Evolutionary conservation across 2,113 vertebrate species (phyloP).

Genomic region (Rutilus rutilus): DNA sequence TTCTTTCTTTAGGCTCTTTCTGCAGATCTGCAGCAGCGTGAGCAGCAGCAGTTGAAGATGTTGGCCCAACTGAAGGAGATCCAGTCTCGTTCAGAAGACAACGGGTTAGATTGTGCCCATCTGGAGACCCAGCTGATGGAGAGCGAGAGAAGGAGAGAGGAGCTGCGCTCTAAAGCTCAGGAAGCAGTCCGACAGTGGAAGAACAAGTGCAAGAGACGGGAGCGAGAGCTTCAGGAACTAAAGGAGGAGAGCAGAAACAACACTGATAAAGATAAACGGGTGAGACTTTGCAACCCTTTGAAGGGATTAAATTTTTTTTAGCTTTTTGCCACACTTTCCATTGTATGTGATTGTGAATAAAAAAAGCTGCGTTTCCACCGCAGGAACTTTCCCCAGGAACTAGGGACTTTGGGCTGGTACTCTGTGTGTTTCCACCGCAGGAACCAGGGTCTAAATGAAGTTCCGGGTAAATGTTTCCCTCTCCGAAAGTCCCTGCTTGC

Average conservation of each 20-base stretch:
- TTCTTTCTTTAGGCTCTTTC: conserved; percentile 75
- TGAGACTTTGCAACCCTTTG: conserved; percentile 51
- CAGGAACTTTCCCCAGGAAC: too few relatives aligned
- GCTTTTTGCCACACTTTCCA: background rate
- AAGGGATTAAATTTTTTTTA: too few relatives aligned
- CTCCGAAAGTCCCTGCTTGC: too few relatives aligned
- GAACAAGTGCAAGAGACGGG: conserved; percentile 83
- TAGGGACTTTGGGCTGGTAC: too few relatives aligned
- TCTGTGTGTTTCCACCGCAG: too few relatives aligned
- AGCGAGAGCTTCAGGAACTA: conserved; percentile 81
- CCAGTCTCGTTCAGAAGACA: conserved; percentile 78
- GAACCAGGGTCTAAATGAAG: too few relatives aligned
- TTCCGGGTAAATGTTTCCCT: too few relatives aligned
- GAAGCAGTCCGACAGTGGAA: conserved; percentile 89
- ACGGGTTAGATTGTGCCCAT: conserved; percentile 75
- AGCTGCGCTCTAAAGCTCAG: conserved; percentile 86
- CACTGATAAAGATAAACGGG: conserved; percentile 79
- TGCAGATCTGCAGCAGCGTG: conserved; percentile 80
- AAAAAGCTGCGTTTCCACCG: too few relatives aligned
- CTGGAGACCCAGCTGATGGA: conserved; percentile 81
- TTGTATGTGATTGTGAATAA: background rate
- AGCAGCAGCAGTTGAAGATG: conserved; percentile 87
- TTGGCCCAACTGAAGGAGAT: conserved; percentile 87
- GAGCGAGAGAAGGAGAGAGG: conserved; percentile 81
- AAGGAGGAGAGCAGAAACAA: conserved; percentile 67